Base-by-base conservation (phyloP, 2,888 invertebrate species). In the Tetrapedia diversipes region DNA sequence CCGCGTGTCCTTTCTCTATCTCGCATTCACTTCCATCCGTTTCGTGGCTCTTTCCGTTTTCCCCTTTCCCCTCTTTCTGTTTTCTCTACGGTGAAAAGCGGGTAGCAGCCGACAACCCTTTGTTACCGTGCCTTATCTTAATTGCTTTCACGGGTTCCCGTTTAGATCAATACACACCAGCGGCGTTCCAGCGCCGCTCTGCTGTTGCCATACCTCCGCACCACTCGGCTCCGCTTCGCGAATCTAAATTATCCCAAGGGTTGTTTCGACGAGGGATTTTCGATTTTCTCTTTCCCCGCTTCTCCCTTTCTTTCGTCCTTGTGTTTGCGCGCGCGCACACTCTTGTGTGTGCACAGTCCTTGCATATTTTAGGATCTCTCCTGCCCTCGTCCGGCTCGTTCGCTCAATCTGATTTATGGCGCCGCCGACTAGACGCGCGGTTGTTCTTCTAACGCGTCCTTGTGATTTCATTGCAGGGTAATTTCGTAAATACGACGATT, bases 81-180 rank as follows among this genome's bases (percentile, higher is more conserved):
- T 85, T 87, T 86, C 83, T n/a, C 69, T 78, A 60, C 78, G 80
- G 68, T 80, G 84, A 87, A 87, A 87, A 86, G 81, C 86, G 83
- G 77, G 73, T 79, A 79, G 67, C 84, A 83, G 87, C 85, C 89
- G 89, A 89, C 89, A 90, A 90, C 90, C 90, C 89, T 90, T 90
- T 90, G 90, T 90, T 90, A 89, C 89, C 89, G 89, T 89, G 86
- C 89, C 90, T 90, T 90, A 90, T 90, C 90, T 90, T 90, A 90
- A 90, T 90, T 90, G 90, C 90, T 90, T 89, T 90, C 88, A 89
- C 89, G 88, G 88, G 80, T 87, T 87, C 88, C 86, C 88, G 88
- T 90, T 90, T 90, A 90, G 90, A 90, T 90, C 90, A 90, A 90
- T 90, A 90, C 90, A 86, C 85, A 85, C 79, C 81, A 71, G 73